A percentile compares a stretch with the other conserved stretches of the same genome.
phyloP scores from a whole-genome alignment of 2,797 vertebrate species.

The Lepus oiostolus region DNA sequence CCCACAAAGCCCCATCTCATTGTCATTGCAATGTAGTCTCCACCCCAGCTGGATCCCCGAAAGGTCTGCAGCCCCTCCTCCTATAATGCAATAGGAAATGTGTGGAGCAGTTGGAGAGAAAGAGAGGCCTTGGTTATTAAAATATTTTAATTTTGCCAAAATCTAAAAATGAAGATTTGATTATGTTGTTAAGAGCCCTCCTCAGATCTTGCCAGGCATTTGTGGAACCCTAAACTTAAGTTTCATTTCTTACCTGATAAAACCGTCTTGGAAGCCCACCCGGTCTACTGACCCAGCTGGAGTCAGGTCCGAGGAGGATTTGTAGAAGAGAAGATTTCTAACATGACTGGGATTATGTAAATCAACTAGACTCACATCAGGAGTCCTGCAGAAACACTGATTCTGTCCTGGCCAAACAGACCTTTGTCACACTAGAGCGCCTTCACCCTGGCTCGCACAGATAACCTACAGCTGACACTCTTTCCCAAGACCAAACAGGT shows the following conservation, averaged over 20 bases:
- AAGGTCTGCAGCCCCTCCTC: neutral
- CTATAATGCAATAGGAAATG: neutral
- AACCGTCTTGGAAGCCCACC: neutral
- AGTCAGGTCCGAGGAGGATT: neutral
- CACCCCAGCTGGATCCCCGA: neutral
- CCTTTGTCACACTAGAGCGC: neutral
- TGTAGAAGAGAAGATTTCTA: neutral
- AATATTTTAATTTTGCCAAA: neutral
- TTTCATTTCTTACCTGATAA: neutral
- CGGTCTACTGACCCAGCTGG: neutral
- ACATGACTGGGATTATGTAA: neutral
- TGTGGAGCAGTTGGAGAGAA: neutral
- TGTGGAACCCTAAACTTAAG: neutral
- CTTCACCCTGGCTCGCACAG: accelerated
- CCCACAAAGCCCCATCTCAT: neutral
- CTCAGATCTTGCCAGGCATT: neutral
- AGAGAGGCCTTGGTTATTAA: neutral
- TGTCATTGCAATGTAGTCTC: neutral
- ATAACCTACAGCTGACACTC: neutral
- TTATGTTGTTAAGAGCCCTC: neutral
- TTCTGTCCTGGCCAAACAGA: neutral
- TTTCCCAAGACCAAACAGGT: neutral
- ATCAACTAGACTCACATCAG: neutral
- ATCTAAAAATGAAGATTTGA: neutral
- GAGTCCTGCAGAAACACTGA: neutral